Base-by-base conservation (phyloP, 1,140 invertebrate species). In the Scylla paramamosain region DNA sequence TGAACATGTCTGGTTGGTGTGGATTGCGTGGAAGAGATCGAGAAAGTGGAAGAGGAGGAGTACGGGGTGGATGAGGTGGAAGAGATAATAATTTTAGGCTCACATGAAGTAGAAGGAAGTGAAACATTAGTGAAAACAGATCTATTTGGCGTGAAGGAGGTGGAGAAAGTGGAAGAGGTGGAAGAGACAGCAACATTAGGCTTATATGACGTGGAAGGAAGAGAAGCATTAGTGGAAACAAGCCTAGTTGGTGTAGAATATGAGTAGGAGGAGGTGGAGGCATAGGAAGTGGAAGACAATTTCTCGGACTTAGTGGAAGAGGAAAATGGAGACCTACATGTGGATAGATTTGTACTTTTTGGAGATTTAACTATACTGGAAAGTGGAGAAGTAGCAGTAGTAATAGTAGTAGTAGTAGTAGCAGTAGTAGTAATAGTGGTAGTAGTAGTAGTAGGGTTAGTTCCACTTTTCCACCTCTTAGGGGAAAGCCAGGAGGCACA, bases 401-500 rank as follows among this genome's bases (percentile, higher is more conserved):
- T 82, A 84, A 14, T n/a, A 84, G 83, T 14, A 84, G 16, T 84
- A n/a, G 31, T 28, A 32, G 83, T 28, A 32, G 83, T 28, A 84
- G 83, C n/a, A 84, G 83, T 32, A 84, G 83, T 84, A 84, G 31
- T 84, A 32, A 20, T 84, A 32, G 83, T 84, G n/a, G 83, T 84
- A 84, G 83, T 32, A 84, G 83, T 84, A n/a, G 29, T 83, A 6
- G 6, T 83, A 31, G 82, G 7, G 20, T 4, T 83, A 83, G 83
- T 14, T 16, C 10, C 31, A 84, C 8, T 28, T 12, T 4, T 59
- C 12, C 12, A 20, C 16, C 10, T 59, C 12, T 59, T 59, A 3
- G 52, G 46, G 52, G 52, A 59, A 14, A 59, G 52, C 52, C 52
- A 59, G 10, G 52, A 4, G 52, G n/a, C n/a, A n/a, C 46, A 48